Evolutionary conservation across 2,888 invertebrate genomes (phyloP).

Genomic region (Silvanus unidentatus): DNA sequence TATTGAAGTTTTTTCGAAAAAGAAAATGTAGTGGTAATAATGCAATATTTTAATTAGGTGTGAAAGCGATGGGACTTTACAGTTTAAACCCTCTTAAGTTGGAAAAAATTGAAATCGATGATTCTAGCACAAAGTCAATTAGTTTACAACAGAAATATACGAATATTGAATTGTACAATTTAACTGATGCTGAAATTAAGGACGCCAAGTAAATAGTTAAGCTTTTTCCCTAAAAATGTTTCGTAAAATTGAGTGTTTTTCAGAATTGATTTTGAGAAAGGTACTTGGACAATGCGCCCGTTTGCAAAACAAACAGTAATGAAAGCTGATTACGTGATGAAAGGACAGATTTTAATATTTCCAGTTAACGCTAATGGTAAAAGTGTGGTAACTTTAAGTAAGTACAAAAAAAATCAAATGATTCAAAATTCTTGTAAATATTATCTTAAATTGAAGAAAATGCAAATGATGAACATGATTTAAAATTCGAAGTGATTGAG

Average conservation of each 20-base stretch:
- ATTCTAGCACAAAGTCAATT: constrained; percentile 49
- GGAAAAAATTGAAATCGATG: constrained; percentile 52
- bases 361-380: constrained; percentile 63
- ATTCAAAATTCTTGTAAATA: neutral
- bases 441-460: constrained; percentile 29
- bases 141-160: constrained; percentile 57
- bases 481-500: constrained; percentile 25
- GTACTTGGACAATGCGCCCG: constrained; percentile 48
- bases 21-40: constrained; percentile 21
- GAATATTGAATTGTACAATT: constrained; percentile 57
- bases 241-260: constrained; percentile 3
- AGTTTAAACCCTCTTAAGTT: constrained; percentile 58
- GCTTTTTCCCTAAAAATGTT: neutral
- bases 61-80: constrained; percentile 49
- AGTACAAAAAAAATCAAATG: no score
- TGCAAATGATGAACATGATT: constrained; percentile 16
- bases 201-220: constrained; percentile 51
- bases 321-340: constrained; percentile 61
- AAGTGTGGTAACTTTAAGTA: constrained; percentile 61
- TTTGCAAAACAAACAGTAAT: constrained; percentile 55
- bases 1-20: constrained; percentile 38
- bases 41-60: constrained; percentile 15
- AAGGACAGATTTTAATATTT: constrained; percentile 59
- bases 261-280: constrained; percentile 52
- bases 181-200: constrained; percentile 52